Conservation (phyloP, 2,797 vertebrate species). For the Micromesistius poutassou region DNA sequence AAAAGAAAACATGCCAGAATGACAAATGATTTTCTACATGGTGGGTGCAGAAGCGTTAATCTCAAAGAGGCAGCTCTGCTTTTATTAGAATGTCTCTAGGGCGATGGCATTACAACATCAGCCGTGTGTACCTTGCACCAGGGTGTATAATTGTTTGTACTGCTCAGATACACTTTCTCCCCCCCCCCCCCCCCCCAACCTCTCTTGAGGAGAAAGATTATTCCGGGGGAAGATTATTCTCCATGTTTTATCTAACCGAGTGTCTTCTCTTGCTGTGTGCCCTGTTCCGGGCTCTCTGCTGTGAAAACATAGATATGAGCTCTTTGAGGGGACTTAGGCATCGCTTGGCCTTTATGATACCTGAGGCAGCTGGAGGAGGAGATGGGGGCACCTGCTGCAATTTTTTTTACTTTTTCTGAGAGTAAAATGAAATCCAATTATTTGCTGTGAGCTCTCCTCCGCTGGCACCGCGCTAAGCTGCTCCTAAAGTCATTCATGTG, state of each 20-base stretch:
- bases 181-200: too few relatives aligned
- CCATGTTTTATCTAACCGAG: slow-evolving; percentile 24
- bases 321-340: slow-evolving; percentile 35
- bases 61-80: neutral
- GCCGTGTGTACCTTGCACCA: neutral
- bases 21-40: neutral
- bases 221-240: neutral
- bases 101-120: neutral
- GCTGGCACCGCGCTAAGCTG: slow-evolving; percentile 53
- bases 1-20: neutral
- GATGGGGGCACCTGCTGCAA: slow-evolving; percentile 38
- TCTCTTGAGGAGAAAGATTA: neutral
- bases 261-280: neutral
- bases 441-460: slow-evolving; percentile 51
- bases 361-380: slow-evolving; percentile 38
- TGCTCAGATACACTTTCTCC: neutral
- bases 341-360: slow-evolving; percentile 45
- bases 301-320: slow-evolving; percentile 21
- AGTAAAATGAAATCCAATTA: slow-evolving; percentile 69
- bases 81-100: neutral
- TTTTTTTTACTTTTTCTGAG: slow-evolving; percentile 20
- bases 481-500: slow-evolving; percentile 52
- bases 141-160: neutral
- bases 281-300: neutral
- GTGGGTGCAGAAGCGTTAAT: neutral